Evolutionary conservation across 2,888 invertebrate genomes (phyloP).

Genomic region (Petrolisthes cinctipes): DNA sequence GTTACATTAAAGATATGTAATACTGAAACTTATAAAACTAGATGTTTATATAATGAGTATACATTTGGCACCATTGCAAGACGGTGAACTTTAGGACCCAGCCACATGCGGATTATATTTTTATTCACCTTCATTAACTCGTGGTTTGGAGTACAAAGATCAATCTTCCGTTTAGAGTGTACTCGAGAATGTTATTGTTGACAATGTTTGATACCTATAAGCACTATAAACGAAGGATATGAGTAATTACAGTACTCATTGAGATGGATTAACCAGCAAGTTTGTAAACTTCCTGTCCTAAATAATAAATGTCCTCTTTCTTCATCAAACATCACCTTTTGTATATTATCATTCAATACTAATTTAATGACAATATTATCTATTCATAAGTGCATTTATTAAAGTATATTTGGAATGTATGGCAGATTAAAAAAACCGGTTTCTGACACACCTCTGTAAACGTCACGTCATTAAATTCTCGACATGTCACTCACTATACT

Average conservation of each 20-base stretch:
- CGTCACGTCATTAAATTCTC: conserved; percentile 1
- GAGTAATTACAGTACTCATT: not conserved
- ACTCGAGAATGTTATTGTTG: too few species aligned
- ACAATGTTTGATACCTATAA: too few species aligned
- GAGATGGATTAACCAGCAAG: not conserved
- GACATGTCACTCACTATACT: not conserved
- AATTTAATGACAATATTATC: not conserved
- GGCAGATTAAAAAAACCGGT: conserved; percentile 3
- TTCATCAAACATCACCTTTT: not conserved
- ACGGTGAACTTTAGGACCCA: conserved; percentile 35
- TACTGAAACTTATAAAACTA: not conserved
- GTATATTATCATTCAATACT: not conserved
- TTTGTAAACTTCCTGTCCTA: conserved; percentile 1
- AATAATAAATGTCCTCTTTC: not conserved
- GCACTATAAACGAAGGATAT: not conserved
- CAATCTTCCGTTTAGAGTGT: too few species aligned
- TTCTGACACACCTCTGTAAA: conserved; percentile 8
- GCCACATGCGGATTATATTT: conserved; percentile 17
- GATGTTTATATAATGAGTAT: not conserved
- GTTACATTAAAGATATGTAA: not conserved
- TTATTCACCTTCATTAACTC: not conserved
- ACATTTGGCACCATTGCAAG: conserved; percentile 37
- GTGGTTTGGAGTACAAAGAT: too few species aligned
- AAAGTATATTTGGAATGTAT: not conserved
- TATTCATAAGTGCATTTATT: not conserved